Conservation (phyloP, 2,113 vertebrate species). For the Amblyopsis rosae region DNA sequence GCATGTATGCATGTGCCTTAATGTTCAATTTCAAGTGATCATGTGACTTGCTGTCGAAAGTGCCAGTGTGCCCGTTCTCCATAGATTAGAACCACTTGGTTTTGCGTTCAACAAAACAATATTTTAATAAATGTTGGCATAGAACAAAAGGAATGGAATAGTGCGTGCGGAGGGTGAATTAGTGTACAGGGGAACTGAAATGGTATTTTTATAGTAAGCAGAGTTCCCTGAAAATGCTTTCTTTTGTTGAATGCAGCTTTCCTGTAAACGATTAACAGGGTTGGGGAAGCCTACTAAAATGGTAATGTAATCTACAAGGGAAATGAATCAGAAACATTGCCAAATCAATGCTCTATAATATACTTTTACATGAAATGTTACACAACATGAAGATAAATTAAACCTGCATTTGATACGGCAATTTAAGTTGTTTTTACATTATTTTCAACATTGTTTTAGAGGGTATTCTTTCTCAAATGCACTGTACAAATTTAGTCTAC, state of each 20-base stretch:
- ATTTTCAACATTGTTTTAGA: no score
- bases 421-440: no score
- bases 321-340: background rate
- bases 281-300: constrained; percentile 10
- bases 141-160: no score
- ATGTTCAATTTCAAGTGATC: constrained; percentile 31
- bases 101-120: constrained; percentile 19
- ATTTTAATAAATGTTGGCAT: no score
- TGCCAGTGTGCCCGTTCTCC: constrained; percentile 54
- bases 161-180: no score
- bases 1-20: constrained; percentile 53
- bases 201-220: no score
- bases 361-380: no score
- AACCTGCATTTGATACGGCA: no score
- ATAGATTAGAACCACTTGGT: constrained; percentile 35
- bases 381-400: no score
- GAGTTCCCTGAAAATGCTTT: background rate
- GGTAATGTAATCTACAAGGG: background rate
- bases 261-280: constrained; percentile 33
- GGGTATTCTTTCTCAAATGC: no score
- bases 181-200: no score
- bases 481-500: background rate
- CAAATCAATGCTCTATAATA: background rate
- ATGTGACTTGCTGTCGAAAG: constrained; percentile 49
- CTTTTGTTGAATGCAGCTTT: constrained; percentile 13